These are phyloP conservation scores for Uromys caudimaculatus DNA, from an alignment of 2,797 vertebrate genomes.

Conservation along the genomic window DNA sequence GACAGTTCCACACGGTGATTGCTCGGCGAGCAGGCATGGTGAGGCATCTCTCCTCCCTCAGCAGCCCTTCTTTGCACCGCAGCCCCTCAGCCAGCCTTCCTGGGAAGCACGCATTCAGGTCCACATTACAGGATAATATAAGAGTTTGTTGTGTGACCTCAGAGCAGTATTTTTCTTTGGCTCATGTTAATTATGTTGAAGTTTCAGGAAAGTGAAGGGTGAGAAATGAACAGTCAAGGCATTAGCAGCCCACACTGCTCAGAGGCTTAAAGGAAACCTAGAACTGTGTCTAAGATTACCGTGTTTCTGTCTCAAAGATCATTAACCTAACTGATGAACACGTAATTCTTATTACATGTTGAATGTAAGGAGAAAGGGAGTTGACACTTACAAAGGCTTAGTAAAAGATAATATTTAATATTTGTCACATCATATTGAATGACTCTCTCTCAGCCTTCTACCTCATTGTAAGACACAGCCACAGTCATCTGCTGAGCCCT, in stretches of 20 bases:
- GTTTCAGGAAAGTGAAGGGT: not conserved
- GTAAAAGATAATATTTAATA: not conserved
- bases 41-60: constrained; percentile 78
- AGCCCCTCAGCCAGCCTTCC: not conserved
- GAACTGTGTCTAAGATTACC: not conserved
- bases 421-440: not conserved
- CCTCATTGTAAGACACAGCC: not conserved
- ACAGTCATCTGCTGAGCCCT: not conserved
- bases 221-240: not conserved
- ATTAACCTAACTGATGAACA: not conserved
- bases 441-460: not conserved
- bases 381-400: not conserved
- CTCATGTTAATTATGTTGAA: not conserved
- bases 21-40: constrained; percentile 98
- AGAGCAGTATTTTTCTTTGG: not conserved
- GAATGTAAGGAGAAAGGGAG: not conserved
- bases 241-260: not conserved
- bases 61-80: not conserved
- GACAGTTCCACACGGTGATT: constrained; percentile 97
- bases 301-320: not conserved
- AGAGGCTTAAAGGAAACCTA: not conserved
- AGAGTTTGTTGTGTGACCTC: constrained; percentile 22
- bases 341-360: too few relatives aligned
- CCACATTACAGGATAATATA: fast-evolving
- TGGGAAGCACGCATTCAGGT: not conserved